Conservation (phyloP, 1,140 invertebrate genomes). For the Lordiphosa mommai region DNA sequence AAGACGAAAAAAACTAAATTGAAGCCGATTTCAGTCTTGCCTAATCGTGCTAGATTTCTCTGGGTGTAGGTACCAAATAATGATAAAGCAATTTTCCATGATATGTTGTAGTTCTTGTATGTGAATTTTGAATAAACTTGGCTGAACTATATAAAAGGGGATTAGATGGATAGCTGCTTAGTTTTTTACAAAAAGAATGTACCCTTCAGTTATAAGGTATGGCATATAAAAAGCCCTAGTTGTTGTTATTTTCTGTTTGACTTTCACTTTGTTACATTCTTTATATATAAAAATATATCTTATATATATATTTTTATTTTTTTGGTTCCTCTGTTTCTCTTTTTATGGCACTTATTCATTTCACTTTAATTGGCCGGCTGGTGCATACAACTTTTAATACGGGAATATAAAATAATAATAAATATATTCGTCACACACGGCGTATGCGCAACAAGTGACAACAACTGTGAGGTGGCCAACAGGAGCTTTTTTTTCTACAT, state of each 20-base stretch:
- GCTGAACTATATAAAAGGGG: no score
- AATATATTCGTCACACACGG: constrained; percentile 28
- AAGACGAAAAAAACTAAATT: no score
- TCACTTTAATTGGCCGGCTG: constrained; percentile 37
- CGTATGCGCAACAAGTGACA: constrained; percentile 74
- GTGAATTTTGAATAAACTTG: no score
- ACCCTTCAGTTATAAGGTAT: constrained; percentile 3
- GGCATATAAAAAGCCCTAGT: background rate
- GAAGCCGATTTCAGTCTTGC: no score
- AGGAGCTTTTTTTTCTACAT: constrained; percentile 33
- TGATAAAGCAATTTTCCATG: no score
- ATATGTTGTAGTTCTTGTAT: no score
- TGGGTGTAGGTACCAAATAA: no score
- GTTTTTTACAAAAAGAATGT: constrained; percentile 3
- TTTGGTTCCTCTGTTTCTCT: constrained; percentile 11
- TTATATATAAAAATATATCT: no score
- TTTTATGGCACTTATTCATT: constrained; percentile 34
- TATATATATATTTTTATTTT: constrained; percentile 10
- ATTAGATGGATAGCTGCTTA: no score
- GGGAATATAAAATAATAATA: constrained; percentile 15
- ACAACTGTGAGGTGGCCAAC: background rate
- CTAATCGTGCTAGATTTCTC: no score
- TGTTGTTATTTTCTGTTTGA: constrained; percentile 24
- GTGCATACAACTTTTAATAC: constrained; percentile 29
- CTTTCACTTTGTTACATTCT: constrained; percentile 30